These are phyloP conservation scores for Cromileptes altivelis DNA, from an alignment of 2,113 vertebrate genomes.

Conservation along the genomic window DNA sequence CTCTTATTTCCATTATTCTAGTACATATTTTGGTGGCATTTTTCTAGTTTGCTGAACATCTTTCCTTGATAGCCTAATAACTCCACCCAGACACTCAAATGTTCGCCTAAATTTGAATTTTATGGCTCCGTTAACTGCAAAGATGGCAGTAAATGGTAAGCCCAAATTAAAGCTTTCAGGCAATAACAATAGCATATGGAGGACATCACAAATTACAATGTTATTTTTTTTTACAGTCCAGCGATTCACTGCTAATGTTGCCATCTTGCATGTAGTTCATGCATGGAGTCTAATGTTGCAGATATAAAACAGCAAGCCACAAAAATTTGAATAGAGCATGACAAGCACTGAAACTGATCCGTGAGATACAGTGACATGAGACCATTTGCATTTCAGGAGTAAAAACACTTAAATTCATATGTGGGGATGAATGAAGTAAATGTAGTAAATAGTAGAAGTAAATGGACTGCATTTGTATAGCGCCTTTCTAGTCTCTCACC, in stretches of 20 bases:
- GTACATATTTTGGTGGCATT: neutral
- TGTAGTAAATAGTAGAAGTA: no score
- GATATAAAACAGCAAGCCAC: neutral
- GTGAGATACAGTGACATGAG: neutral
- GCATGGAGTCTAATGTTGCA: neutral
- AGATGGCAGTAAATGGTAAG: neutral
- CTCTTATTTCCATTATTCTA: neutral
- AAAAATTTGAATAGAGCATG: neutral
- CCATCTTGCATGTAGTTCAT: neutral
- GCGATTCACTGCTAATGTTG: neutral
- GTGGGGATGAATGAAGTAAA: no score
- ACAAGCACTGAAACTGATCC: neutral
- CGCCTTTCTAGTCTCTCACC: no score
- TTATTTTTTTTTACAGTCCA: neutral
- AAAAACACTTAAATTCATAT: neutral
- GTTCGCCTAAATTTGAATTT: neutral
- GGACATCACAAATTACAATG: neutral
- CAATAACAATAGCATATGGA: slow-evolving; percentile 10
- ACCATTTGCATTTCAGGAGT: neutral
- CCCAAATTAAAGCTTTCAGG: neutral
- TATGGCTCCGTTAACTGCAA: slow-evolving; percentile 16
- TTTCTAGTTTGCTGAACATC: neutral
- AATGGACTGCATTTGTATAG: no score
- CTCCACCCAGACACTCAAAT: neutral
- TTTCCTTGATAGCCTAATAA: neutral